Conservation (phyloP, 2,797 vertebrate species). For the Ibycter americanus region DNA sequence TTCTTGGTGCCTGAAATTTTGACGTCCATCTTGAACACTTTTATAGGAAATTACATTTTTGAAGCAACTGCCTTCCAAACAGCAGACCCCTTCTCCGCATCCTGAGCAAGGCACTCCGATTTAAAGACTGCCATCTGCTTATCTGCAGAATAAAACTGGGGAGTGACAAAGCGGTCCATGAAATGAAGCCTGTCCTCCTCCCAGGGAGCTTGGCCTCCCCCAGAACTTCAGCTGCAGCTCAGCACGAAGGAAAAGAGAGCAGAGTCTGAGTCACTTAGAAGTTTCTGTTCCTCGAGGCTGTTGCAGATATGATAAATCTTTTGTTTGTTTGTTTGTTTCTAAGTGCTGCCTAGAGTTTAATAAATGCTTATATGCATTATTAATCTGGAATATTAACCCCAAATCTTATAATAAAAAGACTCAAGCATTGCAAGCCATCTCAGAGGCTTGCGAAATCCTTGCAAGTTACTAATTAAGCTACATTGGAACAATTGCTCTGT, state of each 20-base stretch:
- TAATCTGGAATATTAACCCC: conserved; percentile 47
- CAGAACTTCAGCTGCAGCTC: background rate
- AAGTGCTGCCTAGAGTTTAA: conserved; percentile 58
- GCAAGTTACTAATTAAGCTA: conserved; percentile 66
- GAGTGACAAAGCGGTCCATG: background rate
- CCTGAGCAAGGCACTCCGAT: rapidly evolving
- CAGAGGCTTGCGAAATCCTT: conserved; percentile 42
- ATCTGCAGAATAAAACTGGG: background rate
- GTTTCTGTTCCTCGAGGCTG: conserved; percentile 6
- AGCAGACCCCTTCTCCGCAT: background rate
- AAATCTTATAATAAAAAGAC: conserved; percentile 46
- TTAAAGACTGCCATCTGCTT: background rate
- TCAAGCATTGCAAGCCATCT: conserved; percentile 44
- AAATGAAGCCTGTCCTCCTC: background rate
- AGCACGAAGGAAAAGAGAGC: background rate
- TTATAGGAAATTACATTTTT: background rate
- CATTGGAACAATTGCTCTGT: conserved; percentile 44
- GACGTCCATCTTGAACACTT: background rate
- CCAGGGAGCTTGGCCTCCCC: background rate
- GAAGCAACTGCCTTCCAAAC: background rate
- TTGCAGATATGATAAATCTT: conserved; percentile 14
- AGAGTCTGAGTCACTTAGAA: conserved; percentile 22
- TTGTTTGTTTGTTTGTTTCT: background rate
- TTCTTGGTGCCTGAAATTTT: background rate
- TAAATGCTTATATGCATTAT: conserved; percentile 47